Conservation (phyloP, 2,113 vertebrate genomes). For the Orcinus orca region DNA sequence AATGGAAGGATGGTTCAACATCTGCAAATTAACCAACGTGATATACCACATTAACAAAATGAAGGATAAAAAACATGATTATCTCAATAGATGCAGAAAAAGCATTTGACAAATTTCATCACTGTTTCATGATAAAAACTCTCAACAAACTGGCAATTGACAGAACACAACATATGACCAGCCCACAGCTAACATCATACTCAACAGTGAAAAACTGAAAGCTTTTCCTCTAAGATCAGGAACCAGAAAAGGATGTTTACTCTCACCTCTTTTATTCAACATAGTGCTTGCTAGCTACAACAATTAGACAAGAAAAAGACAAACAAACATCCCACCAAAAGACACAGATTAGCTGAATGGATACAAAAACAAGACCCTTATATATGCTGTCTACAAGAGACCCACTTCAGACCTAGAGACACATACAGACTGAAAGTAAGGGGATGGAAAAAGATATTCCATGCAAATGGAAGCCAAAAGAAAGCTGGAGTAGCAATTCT, state of each 20-base stretch:
- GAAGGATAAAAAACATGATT: neutral
- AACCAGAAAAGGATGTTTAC: neutral
- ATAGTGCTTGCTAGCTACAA: neutral
- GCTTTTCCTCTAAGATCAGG: neutral
- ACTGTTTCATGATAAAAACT: neutral
- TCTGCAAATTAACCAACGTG: neutral
- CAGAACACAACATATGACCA: neutral
- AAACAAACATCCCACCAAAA: no score
- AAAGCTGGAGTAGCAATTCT: no score
- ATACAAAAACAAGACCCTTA: no score
- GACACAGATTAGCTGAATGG: no score
- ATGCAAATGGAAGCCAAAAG: no score
- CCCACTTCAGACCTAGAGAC: no score
- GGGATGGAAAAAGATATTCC: no score
- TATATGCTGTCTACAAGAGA: no score
- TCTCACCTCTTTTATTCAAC: neutral
- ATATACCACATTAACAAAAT: neutral
- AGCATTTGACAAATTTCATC: neutral
- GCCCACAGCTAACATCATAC: neutral
- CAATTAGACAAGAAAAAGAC: neutral
- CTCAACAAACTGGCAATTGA: neutral
- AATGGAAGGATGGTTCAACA: neutral
- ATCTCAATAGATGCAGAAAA: neutral
- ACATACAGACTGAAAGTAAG: no score
- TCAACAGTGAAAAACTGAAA: neutral